Evolutionary conservation across 2,113 vertebrate species (phyloP).

Genomic region (Paradoxurus hermaphroditus): DNA sequence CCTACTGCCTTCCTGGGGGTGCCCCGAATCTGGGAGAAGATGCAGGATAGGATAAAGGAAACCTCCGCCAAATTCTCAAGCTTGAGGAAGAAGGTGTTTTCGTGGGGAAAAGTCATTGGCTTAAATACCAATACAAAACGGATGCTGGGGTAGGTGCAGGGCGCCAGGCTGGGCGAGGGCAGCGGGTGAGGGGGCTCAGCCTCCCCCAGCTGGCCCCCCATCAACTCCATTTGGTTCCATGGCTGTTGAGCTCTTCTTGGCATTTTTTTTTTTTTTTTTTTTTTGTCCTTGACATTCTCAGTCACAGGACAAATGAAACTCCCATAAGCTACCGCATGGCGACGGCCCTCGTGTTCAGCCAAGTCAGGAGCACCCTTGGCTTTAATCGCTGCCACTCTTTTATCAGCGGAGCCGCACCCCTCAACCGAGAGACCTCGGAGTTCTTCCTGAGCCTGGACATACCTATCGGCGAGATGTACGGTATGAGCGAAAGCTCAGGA

Average conservation of each 20-base stretch:
- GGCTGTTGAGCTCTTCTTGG: too few relatives aligned
- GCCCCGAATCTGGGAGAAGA: slow-evolving; percentile 97
- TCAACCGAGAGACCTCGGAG: slow-evolving; percentile 90
- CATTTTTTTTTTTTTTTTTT: not conserved
- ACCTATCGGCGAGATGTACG: slow-evolving; percentile 91
- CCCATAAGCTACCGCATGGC: slow-evolving; percentile 90
- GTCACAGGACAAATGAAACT: not conserved
- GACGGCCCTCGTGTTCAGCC: slow-evolving; percentile 89
- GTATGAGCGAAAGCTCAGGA: slow-evolving; percentile 93
- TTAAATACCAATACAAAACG: slow-evolving; percentile 87
- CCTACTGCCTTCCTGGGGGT: slow-evolving; percentile 94
- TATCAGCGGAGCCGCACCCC: slow-evolving; percentile 91
- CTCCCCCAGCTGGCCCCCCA: not conserved
- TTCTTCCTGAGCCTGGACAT: slow-evolving; percentile 97
- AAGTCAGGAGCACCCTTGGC: slow-evolving; percentile 89
- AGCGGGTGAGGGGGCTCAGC: not conserved
- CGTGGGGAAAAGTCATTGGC: slow-evolving; percentile 91
- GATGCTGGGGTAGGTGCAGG: slow-evolving; percentile 87
- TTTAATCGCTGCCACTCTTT: slow-evolving; percentile 90
- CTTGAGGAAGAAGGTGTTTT: slow-evolving; percentile 86
- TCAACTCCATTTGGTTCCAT: accelerated
- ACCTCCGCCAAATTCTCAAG: slow-evolving; percentile 84
- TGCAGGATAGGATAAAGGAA: slow-evolving; percentile 93
- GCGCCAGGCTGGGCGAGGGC: accelerated
- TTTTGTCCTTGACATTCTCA: not conserved